phyloP scores from a whole-genome alignment of 2,888 invertebrate genomes.

The Melieria omissa region DNA sequence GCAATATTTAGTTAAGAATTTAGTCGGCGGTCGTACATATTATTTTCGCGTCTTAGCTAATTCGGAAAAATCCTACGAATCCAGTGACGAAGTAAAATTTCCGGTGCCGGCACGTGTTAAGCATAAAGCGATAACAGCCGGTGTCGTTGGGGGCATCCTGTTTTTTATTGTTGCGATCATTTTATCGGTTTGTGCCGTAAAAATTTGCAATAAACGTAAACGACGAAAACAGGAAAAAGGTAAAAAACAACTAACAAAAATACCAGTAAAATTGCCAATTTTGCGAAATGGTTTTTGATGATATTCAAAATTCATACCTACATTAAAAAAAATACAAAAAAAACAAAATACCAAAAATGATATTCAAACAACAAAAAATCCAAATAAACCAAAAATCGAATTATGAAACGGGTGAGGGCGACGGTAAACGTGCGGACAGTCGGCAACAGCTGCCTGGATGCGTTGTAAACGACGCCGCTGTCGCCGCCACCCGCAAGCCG shows the following conservation, averaged over 20 bases:
- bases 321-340: background rate
- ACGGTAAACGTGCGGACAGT: no score
- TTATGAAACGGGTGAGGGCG: no score
- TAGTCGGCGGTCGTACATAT: conserved; percentile 91
- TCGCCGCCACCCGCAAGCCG: no score
- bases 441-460: no score
- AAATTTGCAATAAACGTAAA: conserved; percentile 97
- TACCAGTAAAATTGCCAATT: conserved; percentile 17
- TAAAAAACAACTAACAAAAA: conserved; percentile 66
- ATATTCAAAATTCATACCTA: conserved; percentile 24
- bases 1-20: conserved; percentile 91
- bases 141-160: conserved; percentile 94
- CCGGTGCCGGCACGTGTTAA: conserved; percentile 90
- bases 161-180: conserved; percentile 98
- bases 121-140: conserved; percentile 95
- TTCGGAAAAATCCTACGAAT: conserved; percentile 86
- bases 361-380: background rate
- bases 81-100: conserved; percentile 88
- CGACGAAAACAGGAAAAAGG: conserved; percentile 98
- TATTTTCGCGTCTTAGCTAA: conserved; percentile 92
- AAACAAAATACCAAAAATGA: background rate
- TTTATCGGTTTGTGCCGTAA: conserved; percentile 95
- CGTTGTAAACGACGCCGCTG: no score
- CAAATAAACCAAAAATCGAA: no score
- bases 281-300: conserved; percentile 47